Evolutionary conservation across 2,113 vertebrate genomes (phyloP), one percentile per base, ranked within the genome.

Genomic region (Ceyx melanurus): DNA sequence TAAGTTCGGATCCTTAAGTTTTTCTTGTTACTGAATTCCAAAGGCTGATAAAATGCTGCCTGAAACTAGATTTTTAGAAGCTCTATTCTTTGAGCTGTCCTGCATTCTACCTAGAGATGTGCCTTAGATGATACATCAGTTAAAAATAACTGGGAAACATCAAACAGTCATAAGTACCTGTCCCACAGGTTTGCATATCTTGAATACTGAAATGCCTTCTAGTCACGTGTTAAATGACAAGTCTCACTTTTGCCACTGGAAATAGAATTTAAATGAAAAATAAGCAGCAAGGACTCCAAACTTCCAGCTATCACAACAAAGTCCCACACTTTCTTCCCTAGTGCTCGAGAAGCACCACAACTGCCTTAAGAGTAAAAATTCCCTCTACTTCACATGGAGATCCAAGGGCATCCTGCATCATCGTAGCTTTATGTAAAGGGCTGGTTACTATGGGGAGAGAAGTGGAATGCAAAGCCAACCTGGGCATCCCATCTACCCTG

Each of bases 81-180:
- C 54, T 70, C 51, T 84, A 1, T 86, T 90, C 48, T 93, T 78
- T 0, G 0, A 86, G 57, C 43, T 84, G 5, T 31, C 56, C 77
- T 65, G 65, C 73, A 31, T 91, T 81, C 81, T 45, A 60, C 19
- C 16, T 13, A 28, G 25, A 80, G 42, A 54, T 73, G 57, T 84
- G 37, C 83, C 74, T 70, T 57, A 79, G 80, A 86, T 94, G 88
- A 88, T 58, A 33, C 83, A 84, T 61, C 83, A 70, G 81, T 75
- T 93, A 92, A 95, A 96, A 96, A 92, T 94, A 95, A 86, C 77
- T 61, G 50, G 45, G 48, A 68, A 86, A 68, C 48, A 93, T 57
- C 62, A 72, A 90, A 45, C n/a, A 84, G 42, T 82, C 37, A 5
- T 23, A 78, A 92, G 77, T 54, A 72, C 17, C 3, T 35, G 61